Evolutionary conservation across 2,113 vertebrate genomes (phyloP).

Genomic region (Mobula hypostoma): DNA sequence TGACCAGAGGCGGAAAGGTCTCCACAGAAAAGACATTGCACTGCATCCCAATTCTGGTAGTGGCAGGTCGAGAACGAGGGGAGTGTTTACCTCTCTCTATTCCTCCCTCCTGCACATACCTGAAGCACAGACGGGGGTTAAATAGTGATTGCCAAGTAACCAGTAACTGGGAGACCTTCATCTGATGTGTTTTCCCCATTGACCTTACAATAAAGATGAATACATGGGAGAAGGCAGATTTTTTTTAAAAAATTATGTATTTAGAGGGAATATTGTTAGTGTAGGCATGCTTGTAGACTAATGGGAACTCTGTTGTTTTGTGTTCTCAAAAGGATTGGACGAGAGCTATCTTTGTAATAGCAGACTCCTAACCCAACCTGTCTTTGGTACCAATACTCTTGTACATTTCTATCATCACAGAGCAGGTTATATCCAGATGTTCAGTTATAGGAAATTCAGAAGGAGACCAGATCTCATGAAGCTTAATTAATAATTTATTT

Average conservation of each 20-base stretch:
- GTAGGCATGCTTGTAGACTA: not conserved
- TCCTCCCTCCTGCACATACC: not conserved
- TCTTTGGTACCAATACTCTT: not conserved
- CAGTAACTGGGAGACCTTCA: not conserved
- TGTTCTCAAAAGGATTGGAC: not conserved
- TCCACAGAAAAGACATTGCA: not conserved
- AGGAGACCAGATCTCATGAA: not conserved
- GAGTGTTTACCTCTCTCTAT: not conserved
- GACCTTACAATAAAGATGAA: not conserved
- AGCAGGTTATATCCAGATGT: not conserved
- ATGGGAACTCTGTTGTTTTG: not conserved
- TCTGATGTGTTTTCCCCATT: not conserved
- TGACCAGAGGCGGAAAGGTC: not conserved
- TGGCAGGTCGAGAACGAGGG: not conserved
- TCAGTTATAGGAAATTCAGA: not conserved
- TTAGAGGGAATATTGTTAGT: conserved; percentile 10
- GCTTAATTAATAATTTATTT: conserved; percentile 33
- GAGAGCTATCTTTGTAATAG: not conserved
- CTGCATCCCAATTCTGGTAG: not conserved
- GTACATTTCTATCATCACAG: not conserved
- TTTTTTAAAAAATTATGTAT: too few species aligned
- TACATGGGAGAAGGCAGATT: not conserved
- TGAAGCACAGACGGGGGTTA: not conserved
- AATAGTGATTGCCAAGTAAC: not conserved
- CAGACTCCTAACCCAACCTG: not conserved